Evolutionary conservation across 2,113 vertebrate species (phyloP), one percentile per base, ranked within the genome.

Genomic region (Plotosus lineatus): DNA sequence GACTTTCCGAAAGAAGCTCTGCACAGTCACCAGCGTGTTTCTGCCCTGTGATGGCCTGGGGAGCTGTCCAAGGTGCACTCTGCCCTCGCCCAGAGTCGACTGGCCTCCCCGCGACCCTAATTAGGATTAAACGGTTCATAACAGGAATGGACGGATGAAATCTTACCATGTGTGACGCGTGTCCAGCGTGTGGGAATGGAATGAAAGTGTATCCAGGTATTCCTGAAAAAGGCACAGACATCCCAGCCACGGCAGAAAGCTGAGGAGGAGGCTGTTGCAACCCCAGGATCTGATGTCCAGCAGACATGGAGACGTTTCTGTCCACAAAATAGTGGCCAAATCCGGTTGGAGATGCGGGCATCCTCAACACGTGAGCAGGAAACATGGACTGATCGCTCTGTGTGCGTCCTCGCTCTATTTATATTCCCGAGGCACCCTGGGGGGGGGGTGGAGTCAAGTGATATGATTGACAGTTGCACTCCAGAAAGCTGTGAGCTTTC

Each of bases 131-230:
- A n/a, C n/a, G n/a, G n/a, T n/a, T n/a, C n/a, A n/a, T n/a, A 14
- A n/a, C 33, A 53, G n/a, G n/a, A 61, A 28, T 7, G 3, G 48
- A n/a, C 14, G 38, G 23, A 48, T 8, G 5, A 58, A 40, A 61
- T 87, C 91, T 90, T 88, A 94, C 93, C 90, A 91, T 87, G 85
- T 93, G 92, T 21, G 90, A 48, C 40, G 93, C 82, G 86, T 91
- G 92, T 82, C 92, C 90, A 78, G 91, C 87, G 80, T 93, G 92
- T 26, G 91, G 86, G 0, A 91, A 93, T 0, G 92, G 92, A 82
- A 94, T 88, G 48, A 94, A 93, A 83, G 87, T 93, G 88, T 93
- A 94, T 83, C 91, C 93, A 75, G 89, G 92, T 78, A 94, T 89
- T 90, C 92, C 93, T 17, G 93, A 85, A 84, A 91, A 94, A 2